A percentile compares a stretch with the other conserved stretches of the same genome.
phyloP scores from a whole-genome alignment of 2,888 invertebrate species.

The Cynaeus angustus region DNA sequence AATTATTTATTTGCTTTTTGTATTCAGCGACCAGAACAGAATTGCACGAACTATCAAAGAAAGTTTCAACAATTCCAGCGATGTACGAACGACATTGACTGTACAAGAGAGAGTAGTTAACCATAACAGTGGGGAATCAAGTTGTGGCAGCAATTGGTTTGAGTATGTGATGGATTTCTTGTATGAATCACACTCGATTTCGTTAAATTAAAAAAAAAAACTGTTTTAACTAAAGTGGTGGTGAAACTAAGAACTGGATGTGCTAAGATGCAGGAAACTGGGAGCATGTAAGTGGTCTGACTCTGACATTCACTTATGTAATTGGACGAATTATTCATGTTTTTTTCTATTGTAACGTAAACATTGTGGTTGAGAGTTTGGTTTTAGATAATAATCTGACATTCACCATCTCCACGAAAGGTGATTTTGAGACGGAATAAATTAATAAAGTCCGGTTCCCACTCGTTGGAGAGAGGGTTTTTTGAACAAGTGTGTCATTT shows the following conservation, averaged over 20 bases:
- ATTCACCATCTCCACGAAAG: conserved; percentile 19
- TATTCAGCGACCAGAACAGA: conserved; percentile 28
- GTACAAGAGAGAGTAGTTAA: conserved; percentile 43
- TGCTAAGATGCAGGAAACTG: conserved; percentile 42
- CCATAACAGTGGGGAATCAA: conserved; percentile 46
- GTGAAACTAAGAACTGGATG: conserved; percentile 33
- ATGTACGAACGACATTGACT: conserved; percentile 46
- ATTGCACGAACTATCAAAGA: conserved; percentile 42
- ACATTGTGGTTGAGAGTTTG: neutral
- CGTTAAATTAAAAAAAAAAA: conserved; percentile 10
- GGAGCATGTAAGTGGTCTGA: conserved; percentile 30
- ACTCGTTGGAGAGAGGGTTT: neutral
- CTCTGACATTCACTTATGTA: conserved; percentile 47
- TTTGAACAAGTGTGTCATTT: neutral
- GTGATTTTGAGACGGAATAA: conserved; percentile 7
- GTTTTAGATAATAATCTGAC: conserved; percentile 16
- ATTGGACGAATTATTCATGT: conserved; percentile 40
- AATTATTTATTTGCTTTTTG: too few species aligned
- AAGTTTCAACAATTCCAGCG: conserved; percentile 46
- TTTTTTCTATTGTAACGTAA: conserved; percentile 22
- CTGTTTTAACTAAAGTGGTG: conserved; percentile 29
- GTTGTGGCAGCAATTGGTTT: conserved; percentile 21
- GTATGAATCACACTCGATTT: conserved; percentile 13
- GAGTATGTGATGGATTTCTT: conserved; percentile 35
- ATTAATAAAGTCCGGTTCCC: conserved; percentile 1